Conservation (phyloP, 2,797 vertebrate genomes). For the Bucorvus abyssinicus region DNA sequence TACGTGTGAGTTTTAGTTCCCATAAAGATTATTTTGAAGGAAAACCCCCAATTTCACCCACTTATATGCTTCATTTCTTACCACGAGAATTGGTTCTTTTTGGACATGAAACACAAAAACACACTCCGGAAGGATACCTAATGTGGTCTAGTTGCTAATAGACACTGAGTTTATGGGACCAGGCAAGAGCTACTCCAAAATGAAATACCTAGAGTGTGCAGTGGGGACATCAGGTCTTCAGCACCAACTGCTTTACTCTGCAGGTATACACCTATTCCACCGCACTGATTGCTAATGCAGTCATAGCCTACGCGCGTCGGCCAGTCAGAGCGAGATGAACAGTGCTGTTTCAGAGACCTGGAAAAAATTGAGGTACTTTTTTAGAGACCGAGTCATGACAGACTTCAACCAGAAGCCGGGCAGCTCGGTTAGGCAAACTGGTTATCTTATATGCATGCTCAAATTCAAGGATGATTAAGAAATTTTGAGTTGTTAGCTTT, state of each 20-base stretch:
- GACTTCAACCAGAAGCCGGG: background rate
- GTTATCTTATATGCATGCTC: background rate
- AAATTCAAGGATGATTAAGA: background rate
- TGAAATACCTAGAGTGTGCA: background rate
- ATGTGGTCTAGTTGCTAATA: background rate
- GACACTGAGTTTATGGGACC: background rate
- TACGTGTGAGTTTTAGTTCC: background rate
- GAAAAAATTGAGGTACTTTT: background rate
- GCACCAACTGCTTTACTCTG: background rate
- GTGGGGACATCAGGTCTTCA: background rate
- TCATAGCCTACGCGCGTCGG: background rate
- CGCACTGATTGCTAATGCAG: background rate
- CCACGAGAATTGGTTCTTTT: background rate
- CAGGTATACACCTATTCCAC: background rate
- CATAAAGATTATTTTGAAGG: background rate
- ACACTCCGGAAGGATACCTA: background rate
- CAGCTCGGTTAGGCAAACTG: background rate
- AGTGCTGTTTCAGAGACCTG: background rate
- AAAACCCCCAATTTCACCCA: background rate
- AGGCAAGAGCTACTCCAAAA: background rate
- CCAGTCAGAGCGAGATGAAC: background rate
- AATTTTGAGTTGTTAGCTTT: background rate
- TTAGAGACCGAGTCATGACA: background rate
- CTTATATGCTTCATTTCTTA: background rate
- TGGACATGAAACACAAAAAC: background rate